Conservation (phyloP, 2,888 invertebrate genomes). For the Hydraecia micacea region DNA sequence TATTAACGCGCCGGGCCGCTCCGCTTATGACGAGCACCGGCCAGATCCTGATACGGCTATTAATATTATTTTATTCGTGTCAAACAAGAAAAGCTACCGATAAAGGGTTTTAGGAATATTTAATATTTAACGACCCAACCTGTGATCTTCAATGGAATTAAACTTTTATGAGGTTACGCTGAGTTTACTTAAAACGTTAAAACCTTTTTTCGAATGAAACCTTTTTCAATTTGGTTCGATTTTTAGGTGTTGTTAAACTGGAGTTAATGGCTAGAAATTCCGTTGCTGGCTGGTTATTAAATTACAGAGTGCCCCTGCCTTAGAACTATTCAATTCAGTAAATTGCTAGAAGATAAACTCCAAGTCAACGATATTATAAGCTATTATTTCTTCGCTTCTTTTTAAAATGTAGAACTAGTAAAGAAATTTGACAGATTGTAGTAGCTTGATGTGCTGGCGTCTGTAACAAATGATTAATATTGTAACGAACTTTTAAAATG, state of each 20-base stretch:
- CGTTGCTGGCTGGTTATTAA: slow-evolving; percentile 42
- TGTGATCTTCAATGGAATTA: slow-evolving; percentile 66
- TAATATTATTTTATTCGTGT: slow-evolving; percentile 76
- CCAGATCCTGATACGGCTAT: slow-evolving; percentile 66
- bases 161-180: slow-evolving; percentile 62
- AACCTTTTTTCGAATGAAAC: slow-evolving; percentile 58
- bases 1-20: slow-evolving; percentile 67
- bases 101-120: slow-evolving; percentile 67
- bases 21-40: slow-evolving; percentile 59
- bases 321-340: slow-evolving; percentile 20
- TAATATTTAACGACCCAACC: slow-evolving; percentile 59
- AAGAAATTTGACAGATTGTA: too few species aligned
- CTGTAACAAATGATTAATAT: too few species aligned
- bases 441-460: too few species aligned
- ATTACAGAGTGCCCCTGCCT: slow-evolving; percentile 18
- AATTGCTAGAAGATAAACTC: background rate
- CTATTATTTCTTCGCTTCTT: background rate
- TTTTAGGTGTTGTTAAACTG: slow-evolving; percentile 45
- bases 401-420: too few species aligned
- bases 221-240: slow-evolving; percentile 63
- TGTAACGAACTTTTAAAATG: too few species aligned
- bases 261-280: slow-evolving; percentile 34
- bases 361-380: background rate
- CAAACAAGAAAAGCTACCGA: slow-evolving; percentile 71
- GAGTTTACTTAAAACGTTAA: slow-evolving; percentile 66